Conservation (phyloP, 2,888 invertebrate species). For the Taphrorychus bicolor region DNA sequence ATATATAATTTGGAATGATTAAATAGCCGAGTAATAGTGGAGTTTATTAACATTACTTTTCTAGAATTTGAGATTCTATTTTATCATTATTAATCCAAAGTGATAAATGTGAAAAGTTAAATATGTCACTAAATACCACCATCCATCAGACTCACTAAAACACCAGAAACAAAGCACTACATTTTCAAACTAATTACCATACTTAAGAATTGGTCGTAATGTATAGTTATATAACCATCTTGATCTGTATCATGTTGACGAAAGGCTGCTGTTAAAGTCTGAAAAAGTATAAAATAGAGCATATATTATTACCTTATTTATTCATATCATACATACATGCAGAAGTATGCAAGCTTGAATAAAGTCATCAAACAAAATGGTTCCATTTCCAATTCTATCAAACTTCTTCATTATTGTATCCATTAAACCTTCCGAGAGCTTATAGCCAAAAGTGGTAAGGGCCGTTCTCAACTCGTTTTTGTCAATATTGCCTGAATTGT, state of each 20-base stretch:
- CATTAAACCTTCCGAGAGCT: slow-evolving; percentile 82
- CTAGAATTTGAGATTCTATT: too few species aligned
- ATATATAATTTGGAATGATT: too few species aligned
- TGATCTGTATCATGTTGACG: slow-evolving; percentile 88
- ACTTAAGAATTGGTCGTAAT: slow-evolving; percentile 93
- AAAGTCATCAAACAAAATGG: slow-evolving; percentile 97
- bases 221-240: slow-evolving; percentile 94
- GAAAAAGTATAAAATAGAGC: slow-evolving; percentile 61
- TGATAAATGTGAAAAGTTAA: too few species aligned
- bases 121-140: too few species aligned
- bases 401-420: slow-evolving; percentile 88
- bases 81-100: too few species aligned
- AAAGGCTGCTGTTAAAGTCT: slow-evolving; percentile 91
- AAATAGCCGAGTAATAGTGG: too few species aligned
- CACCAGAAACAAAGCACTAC: too few species aligned
- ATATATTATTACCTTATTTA: slow-evolving; percentile 46
- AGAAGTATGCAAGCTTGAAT: slow-evolving; percentile 94
- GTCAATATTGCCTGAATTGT: slow-evolving; percentile 93
- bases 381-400: slow-evolving; percentile 87
- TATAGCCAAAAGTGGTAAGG: slow-evolving; percentile 87
- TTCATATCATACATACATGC: too few species aligned
- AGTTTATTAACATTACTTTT: too few species aligned
- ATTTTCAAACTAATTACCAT: slow-evolving; percentile 87
- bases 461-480: slow-evolving; percentile 89
- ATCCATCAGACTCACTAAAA: too few species aligned